Base-by-base conservation (phyloP, 2,797 vertebrate species). In the Syngnathus rostellatus region DNA sequence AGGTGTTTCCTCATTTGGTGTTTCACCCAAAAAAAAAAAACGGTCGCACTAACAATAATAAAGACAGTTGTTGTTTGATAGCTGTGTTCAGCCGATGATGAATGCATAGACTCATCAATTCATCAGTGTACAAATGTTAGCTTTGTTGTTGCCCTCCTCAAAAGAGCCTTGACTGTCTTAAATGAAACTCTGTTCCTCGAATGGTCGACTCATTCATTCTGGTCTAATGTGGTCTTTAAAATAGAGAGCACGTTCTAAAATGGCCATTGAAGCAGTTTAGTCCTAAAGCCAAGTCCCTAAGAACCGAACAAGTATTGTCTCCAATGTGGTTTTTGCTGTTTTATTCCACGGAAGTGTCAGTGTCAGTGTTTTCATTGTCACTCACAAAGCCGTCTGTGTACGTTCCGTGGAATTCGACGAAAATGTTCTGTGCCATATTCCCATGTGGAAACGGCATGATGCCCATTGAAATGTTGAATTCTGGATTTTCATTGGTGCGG, bases 1-100 rank as follows among this genome's bases (percentile, higher is more conserved):
- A 81, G 81, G 80, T 86, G 85, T 87, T 86, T 83, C 83, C 81
- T 80, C 69, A 65, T 48, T 74, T 60, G 2, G 12, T 63, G 62
- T 53, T 55, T 6, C 63, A 53, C 62, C 23, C 1, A 68, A 46
- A 70, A 31, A 68, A 46, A 70, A 60, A 69, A 64, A 39, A 62
- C 5, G 17, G 8, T 39, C 9, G 19, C 37, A 19, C 31, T 16
- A 8, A 37, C 54, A 54, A 61, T 63, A 79, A 77, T 64, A 81
- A 81, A 81, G 69, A 75, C 48, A 83, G 74, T 73, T 48, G 61
- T 68, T 46, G 41, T 23, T 40, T 63, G 41, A 72, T 76, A 66
- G 69, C 70, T 76, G 51, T n/a, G 23, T 68, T 21, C 58, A 76
- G 69, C 40, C 65, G 45, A 65, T 39, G 45, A 9, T 23, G 37